phyloP scores from a whole-genome alignment of 2,113 vertebrate genomes.

The Paracanthobrama guichenoti region DNA sequence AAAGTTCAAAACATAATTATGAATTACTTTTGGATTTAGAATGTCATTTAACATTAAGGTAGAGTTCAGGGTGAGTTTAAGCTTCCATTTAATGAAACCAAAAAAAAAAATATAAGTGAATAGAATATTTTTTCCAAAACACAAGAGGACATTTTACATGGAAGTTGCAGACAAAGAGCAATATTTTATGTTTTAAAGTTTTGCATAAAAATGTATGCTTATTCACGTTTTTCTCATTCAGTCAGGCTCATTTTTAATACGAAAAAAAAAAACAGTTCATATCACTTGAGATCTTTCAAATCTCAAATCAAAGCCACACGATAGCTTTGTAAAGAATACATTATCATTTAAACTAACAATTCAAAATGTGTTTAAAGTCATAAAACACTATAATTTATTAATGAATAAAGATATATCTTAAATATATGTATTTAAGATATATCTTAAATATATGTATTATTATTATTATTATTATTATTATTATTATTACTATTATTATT shows the following conservation, averaged over 20 bases:
- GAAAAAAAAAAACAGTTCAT: neutral
- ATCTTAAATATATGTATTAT: too few species aligned
- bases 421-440: too few species aligned
- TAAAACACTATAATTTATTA: too few species aligned
- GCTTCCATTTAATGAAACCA: neutral
- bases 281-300: too few species aligned
- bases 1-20: neutral
- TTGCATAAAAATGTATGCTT: neutral
- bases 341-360: too few species aligned
- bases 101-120: neutral
- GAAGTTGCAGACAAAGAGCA: neutral
- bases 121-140: neutral
- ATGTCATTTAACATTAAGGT: neutral
- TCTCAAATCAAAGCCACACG: too few species aligned
- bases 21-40: neutral
- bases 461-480: too few species aligned
- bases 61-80: neutral
- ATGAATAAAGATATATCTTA: too few species aligned
- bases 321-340: too few species aligned
- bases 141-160: neutral
- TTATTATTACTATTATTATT: too few species aligned
- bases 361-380: too few species aligned
- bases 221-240: neutral
- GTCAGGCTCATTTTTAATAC: neutral
- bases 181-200: neutral